Evolutionary conservation across 1,140 invertebrate species (phyloP).

Genomic region (Ylistrum balloti): DNA sequence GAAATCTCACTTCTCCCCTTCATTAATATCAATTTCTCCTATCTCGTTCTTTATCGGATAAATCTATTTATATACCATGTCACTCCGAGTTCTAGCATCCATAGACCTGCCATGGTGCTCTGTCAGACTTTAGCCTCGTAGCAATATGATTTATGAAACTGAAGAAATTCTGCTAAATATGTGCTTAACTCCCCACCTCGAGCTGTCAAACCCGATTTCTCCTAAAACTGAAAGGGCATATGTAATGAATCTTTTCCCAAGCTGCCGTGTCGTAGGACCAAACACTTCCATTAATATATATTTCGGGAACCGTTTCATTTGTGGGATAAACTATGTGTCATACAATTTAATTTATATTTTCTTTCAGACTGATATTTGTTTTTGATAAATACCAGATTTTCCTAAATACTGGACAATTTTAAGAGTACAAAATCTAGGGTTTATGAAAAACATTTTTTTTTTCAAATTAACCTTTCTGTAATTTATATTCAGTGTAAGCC

Average conservation of each 20-base stretch:
- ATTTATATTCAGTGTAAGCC: no score
- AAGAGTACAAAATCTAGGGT: background rate
- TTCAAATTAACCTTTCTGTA: no score
- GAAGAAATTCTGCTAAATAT: slow-evolving; percentile 27
- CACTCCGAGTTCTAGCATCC: background rate
- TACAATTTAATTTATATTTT: background rate
- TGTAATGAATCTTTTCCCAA: background rate
- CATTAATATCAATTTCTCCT: slow-evolving; percentile 29
- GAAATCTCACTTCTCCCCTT: background rate
- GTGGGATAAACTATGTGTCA: background rate
- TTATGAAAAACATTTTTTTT: no score
- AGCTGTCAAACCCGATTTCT: background rate
- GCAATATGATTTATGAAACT: slow-evolving; percentile 13
- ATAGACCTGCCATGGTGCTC: background rate
- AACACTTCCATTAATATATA: background rate
- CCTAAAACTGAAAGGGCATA: background rate
- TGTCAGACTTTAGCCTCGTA: background rate
- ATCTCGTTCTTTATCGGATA: background rate
- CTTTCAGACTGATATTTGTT: background rate
- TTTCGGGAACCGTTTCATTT: background rate
- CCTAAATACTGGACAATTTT: background rate
- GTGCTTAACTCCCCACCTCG: slow-evolving; percentile 1
- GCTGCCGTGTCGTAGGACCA: background rate
- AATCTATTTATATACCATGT: background rate
- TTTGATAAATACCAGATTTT: background rate